Evolutionary conservation across 2,888 invertebrate species (phyloP).

Genomic region (Agonopterix arenella): DNA sequence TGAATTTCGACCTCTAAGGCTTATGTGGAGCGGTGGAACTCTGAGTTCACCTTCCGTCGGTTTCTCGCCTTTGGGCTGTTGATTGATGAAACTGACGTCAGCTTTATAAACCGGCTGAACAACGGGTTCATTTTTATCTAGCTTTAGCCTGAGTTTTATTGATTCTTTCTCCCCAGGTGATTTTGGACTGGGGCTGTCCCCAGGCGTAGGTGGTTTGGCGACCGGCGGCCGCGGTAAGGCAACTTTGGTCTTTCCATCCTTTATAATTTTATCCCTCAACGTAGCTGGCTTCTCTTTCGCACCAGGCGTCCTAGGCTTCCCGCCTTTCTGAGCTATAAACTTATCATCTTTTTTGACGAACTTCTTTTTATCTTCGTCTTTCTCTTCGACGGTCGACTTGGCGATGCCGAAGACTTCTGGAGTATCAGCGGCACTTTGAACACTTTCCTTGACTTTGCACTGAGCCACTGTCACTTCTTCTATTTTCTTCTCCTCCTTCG

Average conservation of each 20-base stretch:
- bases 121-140: conserved; percentile 89
- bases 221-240: conserved; percentile 48
- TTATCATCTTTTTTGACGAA: conserved; percentile 45
- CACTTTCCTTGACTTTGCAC: conserved; percentile 46
- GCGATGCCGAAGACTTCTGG: conserved; percentile 77
- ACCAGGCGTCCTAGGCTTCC: conserved; percentile 51
- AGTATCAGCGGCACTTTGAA: conserved; percentile 60
- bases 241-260: conserved; percentile 61
- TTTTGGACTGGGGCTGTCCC: conserved; percentile 38
- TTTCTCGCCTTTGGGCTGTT: conserved; percentile 65
- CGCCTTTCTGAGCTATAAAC: conserved; percentile 48
- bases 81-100: conserved; percentile 83
- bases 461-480: conserved; percentile 70
- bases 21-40: conserved; percentile 93
- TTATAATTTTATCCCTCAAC: conserved; percentile 58
- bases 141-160: conserved; percentile 87
- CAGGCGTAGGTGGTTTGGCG: conserved; percentile 35
- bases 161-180: conserved; percentile 80
- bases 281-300: conserved; percentile 61
- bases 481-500: conserved; percentile 75
- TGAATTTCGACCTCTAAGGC: conserved; percentile 88
- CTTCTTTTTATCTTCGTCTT: conserved; percentile 40
- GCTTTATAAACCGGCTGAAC: conserved; percentile 88
- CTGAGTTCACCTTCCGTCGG: conserved; percentile 82
- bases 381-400: conserved; percentile 49